Percentiles rank a stretch among this genome's conserved stretches.
phyloP scores from a whole-genome alignment of 2,888 invertebrate genomes.

The Metellina segmentata region DNA sequence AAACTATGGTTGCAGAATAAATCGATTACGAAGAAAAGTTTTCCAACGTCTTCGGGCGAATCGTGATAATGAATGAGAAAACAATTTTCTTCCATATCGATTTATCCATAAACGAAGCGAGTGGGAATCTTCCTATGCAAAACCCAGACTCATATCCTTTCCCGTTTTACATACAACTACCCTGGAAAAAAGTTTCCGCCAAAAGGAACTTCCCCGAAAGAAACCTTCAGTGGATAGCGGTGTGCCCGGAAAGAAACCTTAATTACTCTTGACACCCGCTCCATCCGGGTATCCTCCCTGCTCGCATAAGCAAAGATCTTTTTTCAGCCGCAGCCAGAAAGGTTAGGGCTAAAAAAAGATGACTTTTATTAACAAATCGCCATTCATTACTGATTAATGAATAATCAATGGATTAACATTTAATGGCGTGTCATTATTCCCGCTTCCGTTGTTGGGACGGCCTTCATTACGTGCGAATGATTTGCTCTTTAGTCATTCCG shows the following conservation, averaged over 20 bases:
- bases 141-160: no score
- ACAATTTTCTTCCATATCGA: no score
- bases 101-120: no score
- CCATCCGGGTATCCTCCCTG: neutral
- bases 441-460: slow-evolving; percentile 10
- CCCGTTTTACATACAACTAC: no score
- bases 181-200: no score
- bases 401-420: slow-evolving; percentile 69
- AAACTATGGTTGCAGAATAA: no score
- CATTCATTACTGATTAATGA: slow-evolving; percentile 62
- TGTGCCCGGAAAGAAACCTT: neutral
- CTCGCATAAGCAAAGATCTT: slow-evolving; percentile 16
- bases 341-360: slow-evolving; percentile 9
- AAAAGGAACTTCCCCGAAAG: no score
- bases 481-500: slow-evolving; percentile 17
- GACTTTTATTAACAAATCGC: slow-evolving; percentile 60
- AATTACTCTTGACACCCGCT: slow-evolving; percentile 47
- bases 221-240: neutral
- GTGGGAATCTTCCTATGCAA: no score
- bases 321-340: slow-evolving; percentile 8
- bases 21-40: no score
- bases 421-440: slow-evolving; percentile 48
- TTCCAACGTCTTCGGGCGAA: no score
- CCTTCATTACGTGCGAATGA: slow-evolving; percentile 50
- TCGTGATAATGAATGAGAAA: no score